Base-by-base conservation (phyloP, 2,888 invertebrate genomes). In the Dione vanillae region DNA sequence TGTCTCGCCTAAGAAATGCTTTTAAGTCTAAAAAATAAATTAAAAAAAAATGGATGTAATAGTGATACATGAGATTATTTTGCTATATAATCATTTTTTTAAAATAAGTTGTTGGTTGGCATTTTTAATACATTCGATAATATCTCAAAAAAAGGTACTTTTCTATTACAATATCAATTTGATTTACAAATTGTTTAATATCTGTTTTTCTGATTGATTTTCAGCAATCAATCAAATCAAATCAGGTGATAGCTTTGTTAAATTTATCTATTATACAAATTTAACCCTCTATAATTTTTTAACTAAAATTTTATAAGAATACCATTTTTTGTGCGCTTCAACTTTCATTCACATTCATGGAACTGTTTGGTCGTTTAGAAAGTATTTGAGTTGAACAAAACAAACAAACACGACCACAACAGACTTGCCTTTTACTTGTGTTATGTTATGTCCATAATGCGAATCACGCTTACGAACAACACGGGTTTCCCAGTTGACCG, bases 1-100 rank as follows among this genome's bases (percentile, higher is more conserved):
- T 78, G 83, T 82, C 80, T 85, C 83, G 80, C 81, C 78, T 65
- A 54, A 62, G 52, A 70, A 72, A 70, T 59, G 51, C 69, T 69
- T 65, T 27, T 27, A 35, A 35, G 27, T 40, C 56, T 56, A 40
- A 56, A 56, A 1, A 40, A 37, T 16, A 56, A 1, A 16, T 7
- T 40, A 16, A 11, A 11, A 10, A 37, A 16, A 54, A 54, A 54
- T 35, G 27, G 35, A 35, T 1, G 11, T 11, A 19, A 49, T 19
- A 49, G 27, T 27, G 27, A 27, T 27, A 27, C 5, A 27, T 27
- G 27, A 27, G 27, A 3, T 27, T 27, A 27, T 27, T 27, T 5
- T 27, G n/a, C n/a, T n/a, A n/a, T n/a, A n/a, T n/a, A n/a, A n/a
- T n/a, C n/a, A n/a, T n/a, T n/a, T n/a, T n/a, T n/a, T n/a, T n/a